Base-by-base conservation (phyloP, 2,888 invertebrate genomes). In the Orchesella flavescens region DNA sequence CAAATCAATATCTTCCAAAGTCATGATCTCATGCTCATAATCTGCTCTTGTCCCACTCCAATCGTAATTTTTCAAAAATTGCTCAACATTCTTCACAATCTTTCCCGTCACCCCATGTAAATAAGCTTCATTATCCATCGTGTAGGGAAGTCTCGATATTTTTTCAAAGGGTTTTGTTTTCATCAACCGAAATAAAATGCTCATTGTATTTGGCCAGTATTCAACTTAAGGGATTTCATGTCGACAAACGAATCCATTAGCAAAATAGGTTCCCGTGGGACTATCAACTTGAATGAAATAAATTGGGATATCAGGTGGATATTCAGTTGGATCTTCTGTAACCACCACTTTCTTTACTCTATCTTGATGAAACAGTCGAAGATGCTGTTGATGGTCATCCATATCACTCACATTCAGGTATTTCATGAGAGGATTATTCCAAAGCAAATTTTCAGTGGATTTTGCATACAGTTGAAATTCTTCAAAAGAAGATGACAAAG, bases 201-300 rank as follows among this genome's bases (percentile, higher is more conserved):
- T 57, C 74, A 84, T 84, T 9, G 86, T 82, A 23, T 85, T 81
- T 1, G 85, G 84, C 86, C 86, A 86, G 19, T 78, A 43, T 59
- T 86, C 74, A 10, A 86, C 0, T 1, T 84, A 84, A 10, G 86
- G 86, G 21, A 84, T 63, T 63, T 85, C 86, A 74, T 85, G 85
- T 17, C 82, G 34, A 19, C 84, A 85, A 13, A 86, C 71, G 53
- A 53, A 86, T 7, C 85, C 82, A 21, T 86, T 78, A 0, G 85
- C 84, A 59, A 86, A 75, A 68, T 86, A 86, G 0, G 86, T 86
- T 12, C 86, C 86, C 3, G 63, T 15, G 9, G 85, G 79, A 23
- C 73, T 85, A 15, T 84, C 81, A 1, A 86, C 86, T 53, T 82
- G 80, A 19, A 86, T 34, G 53, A 76, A 81, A 49, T 86, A 86